Evolutionary conservation across 2,888 invertebrate species (phyloP), one percentile per base, ranked within the genome.

Genomic region (Clostera curtula): DNA sequence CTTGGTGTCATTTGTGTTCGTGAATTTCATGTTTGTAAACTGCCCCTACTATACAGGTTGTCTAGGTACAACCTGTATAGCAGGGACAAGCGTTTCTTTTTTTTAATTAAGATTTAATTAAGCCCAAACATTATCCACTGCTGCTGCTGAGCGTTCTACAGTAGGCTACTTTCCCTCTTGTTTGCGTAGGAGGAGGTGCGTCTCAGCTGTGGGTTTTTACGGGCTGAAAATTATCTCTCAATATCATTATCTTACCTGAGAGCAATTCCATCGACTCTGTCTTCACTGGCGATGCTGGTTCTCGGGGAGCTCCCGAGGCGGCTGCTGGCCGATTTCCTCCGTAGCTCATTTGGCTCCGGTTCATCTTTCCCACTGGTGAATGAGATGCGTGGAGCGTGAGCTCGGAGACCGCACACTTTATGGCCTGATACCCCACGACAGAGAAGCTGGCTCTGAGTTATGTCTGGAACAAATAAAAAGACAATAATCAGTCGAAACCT

Each of bases 251-350:
- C 62, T 55, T 66, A 90, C 90, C 89, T 87, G 12, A 90, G 74
- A 10, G 87, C 79, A 7, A 89, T 70, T 7, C 90, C 89, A 60
- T 90, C 83, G 5, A 56, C 43, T 27, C 77, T 48, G 5, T 84
- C 84, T 7, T 82, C 82, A 17, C 79, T 76, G 1, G 84, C 79
- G 13, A 86, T 71, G 30, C 85, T 85, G 9, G 72, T 54, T 12
- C 86, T 49, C 0, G 86, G 85, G 0, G 85, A 82, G 43, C 60
- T 72, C 2, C 83, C 77, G 1, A 83, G 71, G 1, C 83, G 58
- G 31, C 79, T 79, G 53, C 76, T 79, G 19, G 85, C 80, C 0
- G 80, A 82, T 36, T 83, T 80, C 23, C 85, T 59, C 13, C 85
- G 55, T 5, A 67, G 36, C 25, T 83, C 84, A 19, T 71, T 67